These are phyloP conservation scores for Ctenochaetus hawaiiensis DNA, from an alignment of 2,797 vertebrate genomes.

Conservation along the genomic window DNA sequence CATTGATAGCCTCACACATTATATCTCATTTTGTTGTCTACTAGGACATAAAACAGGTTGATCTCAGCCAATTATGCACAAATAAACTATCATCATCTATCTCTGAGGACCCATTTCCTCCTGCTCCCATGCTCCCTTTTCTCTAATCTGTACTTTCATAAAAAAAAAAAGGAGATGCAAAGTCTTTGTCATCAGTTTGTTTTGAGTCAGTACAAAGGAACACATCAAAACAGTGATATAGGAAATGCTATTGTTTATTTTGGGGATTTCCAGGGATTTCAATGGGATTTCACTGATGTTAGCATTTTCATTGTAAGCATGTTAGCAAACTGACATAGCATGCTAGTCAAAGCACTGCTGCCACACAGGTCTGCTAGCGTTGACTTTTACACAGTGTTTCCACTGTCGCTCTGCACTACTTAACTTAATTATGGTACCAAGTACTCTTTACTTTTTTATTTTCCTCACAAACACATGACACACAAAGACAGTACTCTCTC, in stretches of 20 bases:
- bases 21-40: slow-evolving; percentile 11
- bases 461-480: too few relatives aligned
- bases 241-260: not conserved
- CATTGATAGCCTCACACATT: slow-evolving; percentile 23
- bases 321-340: not conserved
- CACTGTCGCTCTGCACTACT: too few relatives aligned
- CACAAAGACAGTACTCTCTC: too few relatives aligned
- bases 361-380: not conserved
- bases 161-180: not conserved
- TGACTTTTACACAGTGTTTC: not conserved
- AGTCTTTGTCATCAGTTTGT: not conserved
- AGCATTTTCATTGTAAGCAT: slow-evolving; percentile 1
- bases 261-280: not conserved
- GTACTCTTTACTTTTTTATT: too few relatives aligned
- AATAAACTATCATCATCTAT: slow-evolving; percentile 44
- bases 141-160: not conserved
- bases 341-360: not conserved
- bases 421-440: too few relatives aligned
- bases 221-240: slow-evolving; percentile 6
- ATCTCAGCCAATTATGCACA: slow-evolving; percentile 25
- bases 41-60: slow-evolving; percentile 20
- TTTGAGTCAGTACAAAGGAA: slow-evolving; percentile 24
- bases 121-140: slow-evolving; percentile 5
- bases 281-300: not conserved
- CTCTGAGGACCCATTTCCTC: slow-evolving; percentile 15